Evolutionary conservation across 1,140 invertebrate genomes (phyloP).

Genomic region (Cephus cinctus): DNA sequence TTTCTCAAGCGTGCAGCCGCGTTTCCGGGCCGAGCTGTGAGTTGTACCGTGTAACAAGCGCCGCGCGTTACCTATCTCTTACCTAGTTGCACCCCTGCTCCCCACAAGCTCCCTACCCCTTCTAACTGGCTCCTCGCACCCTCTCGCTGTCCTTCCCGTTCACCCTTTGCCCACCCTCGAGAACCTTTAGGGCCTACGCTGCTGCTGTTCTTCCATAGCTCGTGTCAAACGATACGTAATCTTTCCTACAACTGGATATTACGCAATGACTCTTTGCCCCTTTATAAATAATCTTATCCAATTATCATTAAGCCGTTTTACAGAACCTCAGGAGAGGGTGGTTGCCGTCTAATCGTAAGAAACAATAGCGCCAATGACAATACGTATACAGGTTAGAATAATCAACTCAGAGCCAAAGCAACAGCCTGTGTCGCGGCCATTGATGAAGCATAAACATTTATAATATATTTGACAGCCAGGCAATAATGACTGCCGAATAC

Average conservation of each 20-base stretch:
- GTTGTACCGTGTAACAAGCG: slow-evolving; percentile 16
- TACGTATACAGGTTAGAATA: slow-evolving; percentile 24
- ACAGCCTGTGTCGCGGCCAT: not conserved
- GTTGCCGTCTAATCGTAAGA: slow-evolving; percentile 9
- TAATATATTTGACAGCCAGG: slow-evolving; percentile 36
- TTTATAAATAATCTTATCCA: not conserved
- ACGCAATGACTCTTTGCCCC: too few relatives aligned
- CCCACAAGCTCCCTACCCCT: slow-evolving; percentile 10
- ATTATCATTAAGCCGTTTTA: slow-evolving; percentile 5
- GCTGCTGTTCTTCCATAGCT: slow-evolving; percentile 8
- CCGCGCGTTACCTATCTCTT: slow-evolving; percentile 24
- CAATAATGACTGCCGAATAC: slow-evolving; percentile 37
- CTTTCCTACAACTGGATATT: too few relatives aligned
- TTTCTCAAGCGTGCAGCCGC: slow-evolving; percentile 12
- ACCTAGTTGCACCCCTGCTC: not conserved
- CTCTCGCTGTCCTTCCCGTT: slow-evolving; percentile 24
- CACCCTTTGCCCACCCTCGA: slow-evolving; percentile 25
- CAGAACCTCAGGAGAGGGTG: not conserved
- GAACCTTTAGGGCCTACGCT: slow-evolving; percentile 12
- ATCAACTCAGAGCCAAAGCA: not conserved
- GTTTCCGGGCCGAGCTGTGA: slow-evolving; percentile 1
- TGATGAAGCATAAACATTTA: slow-evolving; percentile 30
- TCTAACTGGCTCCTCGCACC: slow-evolving; percentile 33
- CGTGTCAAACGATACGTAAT: too few relatives aligned
- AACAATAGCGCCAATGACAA: slow-evolving; percentile 24